Evolutionary conservation across 2,888 invertebrate species (phyloP).

Genomic region (Leptopilina syphax): DNA sequence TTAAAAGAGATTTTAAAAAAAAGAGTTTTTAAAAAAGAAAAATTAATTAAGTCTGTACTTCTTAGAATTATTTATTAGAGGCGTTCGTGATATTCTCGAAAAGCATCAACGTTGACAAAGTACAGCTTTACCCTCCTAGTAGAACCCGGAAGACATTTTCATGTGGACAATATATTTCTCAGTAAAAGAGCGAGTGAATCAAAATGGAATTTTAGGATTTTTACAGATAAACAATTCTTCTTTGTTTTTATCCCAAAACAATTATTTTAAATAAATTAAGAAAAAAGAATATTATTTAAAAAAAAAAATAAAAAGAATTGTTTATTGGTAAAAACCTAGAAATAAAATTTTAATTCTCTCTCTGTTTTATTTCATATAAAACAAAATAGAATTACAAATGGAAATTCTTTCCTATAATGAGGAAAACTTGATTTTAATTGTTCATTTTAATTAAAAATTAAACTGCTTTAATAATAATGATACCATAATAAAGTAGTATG

Average conservation of each 20-base stretch:
- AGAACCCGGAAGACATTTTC: conserved; percentile 7
- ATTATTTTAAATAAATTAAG: too few species aligned
- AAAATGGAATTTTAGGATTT: conserved; percentile 3
- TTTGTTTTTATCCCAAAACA: not conserved
- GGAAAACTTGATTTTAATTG: too few species aligned
- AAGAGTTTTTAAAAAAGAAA: not conserved
- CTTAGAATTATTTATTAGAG: conserved; percentile 3
- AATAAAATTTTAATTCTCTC: too few species aligned
- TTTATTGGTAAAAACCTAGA: not conserved
- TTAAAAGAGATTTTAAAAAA: too few species aligned
- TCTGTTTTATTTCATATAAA: too few species aligned
- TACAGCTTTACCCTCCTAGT: not conserved
- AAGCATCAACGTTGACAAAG: conserved; percentile 8
- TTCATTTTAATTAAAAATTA: too few species aligned
- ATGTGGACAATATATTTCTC: conserved; percentile 1
- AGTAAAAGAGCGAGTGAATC: conserved; percentile 5
- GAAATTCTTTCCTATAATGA: too few species aligned
- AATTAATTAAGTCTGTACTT: not conserved
- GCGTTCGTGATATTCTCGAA: not conserved
- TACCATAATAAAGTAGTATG: too few species aligned
- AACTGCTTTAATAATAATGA: too few species aligned
- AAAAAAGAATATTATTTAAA: not conserved
- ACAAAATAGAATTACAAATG: too few species aligned
- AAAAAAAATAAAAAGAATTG: not conserved
- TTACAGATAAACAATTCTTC: not conserved